Evolutionary conservation across 2,113 vertebrate species (phyloP).

Genomic region (Pseudopipra pipra): DNA sequence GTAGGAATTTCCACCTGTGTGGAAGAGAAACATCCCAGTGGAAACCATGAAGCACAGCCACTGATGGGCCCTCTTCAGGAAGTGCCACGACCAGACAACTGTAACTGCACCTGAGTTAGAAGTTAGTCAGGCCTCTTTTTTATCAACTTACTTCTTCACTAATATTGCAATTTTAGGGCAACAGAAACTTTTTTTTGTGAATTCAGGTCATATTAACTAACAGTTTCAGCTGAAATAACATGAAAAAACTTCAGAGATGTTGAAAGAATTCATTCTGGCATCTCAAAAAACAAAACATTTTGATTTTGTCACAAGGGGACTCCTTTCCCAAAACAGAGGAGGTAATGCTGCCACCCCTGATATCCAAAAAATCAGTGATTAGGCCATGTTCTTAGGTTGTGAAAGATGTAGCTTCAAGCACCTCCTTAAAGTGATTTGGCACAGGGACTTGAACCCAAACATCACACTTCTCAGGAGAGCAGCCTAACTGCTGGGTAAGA

Average conservation of each 20-base stretch:
- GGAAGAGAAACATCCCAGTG: background rate
- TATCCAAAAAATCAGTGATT: conserved; percentile 50
- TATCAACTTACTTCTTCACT: background rate
- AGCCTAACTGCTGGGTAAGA: conserved; percentile 42
- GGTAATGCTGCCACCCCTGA: conserved; percentile 60
- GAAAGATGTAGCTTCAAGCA: conserved; percentile 56
- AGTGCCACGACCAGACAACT: background rate
- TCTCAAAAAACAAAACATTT: conserved; percentile 54
- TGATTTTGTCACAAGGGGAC: conserved; percentile 68
- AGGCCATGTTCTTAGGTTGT: conserved; percentile 22
- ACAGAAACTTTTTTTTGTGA: conserved; percentile 22
- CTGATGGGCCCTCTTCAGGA: background rate
- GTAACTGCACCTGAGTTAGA: background rate
- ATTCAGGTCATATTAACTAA: conserved; percentile 63
- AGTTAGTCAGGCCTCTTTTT: background rate
- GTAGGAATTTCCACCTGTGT: background rate
- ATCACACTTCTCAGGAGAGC: conserved; percentile 46
- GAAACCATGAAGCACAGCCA: background rate
- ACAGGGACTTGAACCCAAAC: conserved; percentile 49
- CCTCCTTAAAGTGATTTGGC: conserved; percentile 32
- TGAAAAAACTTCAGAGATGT: conserved; percentile 65
- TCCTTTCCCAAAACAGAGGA: conserved; percentile 58
- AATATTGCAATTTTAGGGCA: conserved; percentile 35
- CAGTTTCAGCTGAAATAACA: conserved; percentile 53
- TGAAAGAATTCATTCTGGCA: conserved; percentile 64